Conservation (phyloP, 2,113 vertebrate species). For the Delphinapterus leucas region DNA sequence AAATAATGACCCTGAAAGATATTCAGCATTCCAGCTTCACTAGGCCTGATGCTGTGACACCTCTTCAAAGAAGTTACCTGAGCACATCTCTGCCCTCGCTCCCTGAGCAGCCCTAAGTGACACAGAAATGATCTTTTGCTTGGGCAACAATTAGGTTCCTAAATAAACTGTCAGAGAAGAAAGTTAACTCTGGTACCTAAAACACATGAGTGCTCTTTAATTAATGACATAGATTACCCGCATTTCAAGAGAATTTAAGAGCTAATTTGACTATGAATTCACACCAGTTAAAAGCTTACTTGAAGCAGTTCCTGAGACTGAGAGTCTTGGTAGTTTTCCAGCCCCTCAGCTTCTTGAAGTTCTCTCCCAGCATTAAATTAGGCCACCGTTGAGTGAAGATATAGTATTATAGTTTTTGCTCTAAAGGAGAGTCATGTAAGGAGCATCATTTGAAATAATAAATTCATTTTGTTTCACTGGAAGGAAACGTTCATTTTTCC, state of each 20-base stretch:
- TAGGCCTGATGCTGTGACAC: background rate
- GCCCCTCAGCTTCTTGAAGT: background rate
- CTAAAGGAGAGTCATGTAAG: conserved; percentile 20
- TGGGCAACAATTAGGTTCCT: background rate
- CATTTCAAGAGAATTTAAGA: background rate
- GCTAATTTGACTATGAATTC: background rate
- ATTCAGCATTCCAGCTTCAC: background rate
- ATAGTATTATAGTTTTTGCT: conserved; percentile 13
- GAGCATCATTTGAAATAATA: conserved; percentile 39
- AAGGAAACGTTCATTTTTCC: conserved; percentile 25
- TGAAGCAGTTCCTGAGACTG: background rate
- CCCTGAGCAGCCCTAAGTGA: background rate
- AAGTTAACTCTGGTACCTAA: background rate
- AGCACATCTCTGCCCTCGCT: background rate
- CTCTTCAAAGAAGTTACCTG: background rate
- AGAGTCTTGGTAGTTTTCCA: conserved; percentile 22
- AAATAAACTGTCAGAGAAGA: background rate
- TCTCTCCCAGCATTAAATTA: conserved; percentile 13
- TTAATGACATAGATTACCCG: background rate
- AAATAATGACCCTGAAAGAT: background rate
- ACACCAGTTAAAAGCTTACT: background rate
- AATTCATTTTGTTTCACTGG: conserved; percentile 26
- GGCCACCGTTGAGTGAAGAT: background rate
- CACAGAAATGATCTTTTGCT: background rate
- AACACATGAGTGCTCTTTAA: background rate